These are phyloP conservation scores for Ornithorhynchus anatinus DNA, from an alignment of 2,113 vertebrate species.

Conservation along the genomic window DNA sequence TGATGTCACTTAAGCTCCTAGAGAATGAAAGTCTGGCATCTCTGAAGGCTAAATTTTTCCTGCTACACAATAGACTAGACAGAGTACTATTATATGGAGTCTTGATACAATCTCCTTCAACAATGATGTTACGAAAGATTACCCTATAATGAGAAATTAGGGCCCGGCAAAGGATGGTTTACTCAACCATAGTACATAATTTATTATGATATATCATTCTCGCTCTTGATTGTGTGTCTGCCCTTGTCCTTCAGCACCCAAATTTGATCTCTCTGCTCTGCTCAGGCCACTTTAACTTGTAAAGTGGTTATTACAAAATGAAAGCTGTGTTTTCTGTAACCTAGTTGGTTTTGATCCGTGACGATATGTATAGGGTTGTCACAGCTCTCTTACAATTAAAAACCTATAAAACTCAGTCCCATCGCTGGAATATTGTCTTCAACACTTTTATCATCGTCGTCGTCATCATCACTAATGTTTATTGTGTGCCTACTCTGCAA, in stretches of 20 bases:
- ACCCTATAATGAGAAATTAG: not conserved
- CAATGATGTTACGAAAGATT: slow-evolving; percentile 3
- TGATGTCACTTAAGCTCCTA: not conserved
- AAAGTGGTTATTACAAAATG: not conserved
- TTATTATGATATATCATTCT: not conserved
- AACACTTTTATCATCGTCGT: too few species aligned
- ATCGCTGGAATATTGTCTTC: too few species aligned
- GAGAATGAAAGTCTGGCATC: not conserved
- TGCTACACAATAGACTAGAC: not conserved
- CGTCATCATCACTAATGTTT: too few species aligned
- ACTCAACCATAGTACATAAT: not conserved
- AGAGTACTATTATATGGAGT: not conserved
- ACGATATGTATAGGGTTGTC: too few species aligned
- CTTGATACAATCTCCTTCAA: slow-evolving; percentile 12
- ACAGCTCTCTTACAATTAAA: too few species aligned
- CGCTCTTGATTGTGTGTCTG: not conserved
- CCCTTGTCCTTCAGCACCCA: not conserved
- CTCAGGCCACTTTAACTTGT: not conserved
- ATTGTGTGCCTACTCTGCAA: too few species aligned
- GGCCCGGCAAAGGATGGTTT: not conserved
- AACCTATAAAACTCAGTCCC: too few species aligned
- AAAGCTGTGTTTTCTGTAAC: not conserved
- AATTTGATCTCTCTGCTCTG: not conserved
- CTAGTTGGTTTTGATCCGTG: not conserved
- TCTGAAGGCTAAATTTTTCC: not conserved